phyloP scores from a whole-genome alignment of 2,888 invertebrate genomes.

The Sialis fuliginosa region DNA sequence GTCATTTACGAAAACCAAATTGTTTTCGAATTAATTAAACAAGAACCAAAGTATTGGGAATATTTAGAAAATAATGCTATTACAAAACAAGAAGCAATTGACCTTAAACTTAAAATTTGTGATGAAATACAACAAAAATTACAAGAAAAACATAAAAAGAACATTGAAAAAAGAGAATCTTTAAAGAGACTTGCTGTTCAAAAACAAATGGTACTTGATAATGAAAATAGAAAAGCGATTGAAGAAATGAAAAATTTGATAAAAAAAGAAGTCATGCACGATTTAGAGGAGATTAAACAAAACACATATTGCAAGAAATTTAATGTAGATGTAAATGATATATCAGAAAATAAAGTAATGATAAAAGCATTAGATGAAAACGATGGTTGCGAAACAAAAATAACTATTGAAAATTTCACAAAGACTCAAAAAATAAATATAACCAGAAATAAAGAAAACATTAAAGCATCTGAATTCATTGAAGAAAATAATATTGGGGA shows the following conservation, averaged over 20 bases:
- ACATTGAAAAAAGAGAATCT: conserved; percentile 29
- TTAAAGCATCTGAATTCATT: conserved; percentile 13
- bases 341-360: conserved; percentile 11
- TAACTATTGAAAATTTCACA: conserved; percentile 8
- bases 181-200: conserved; percentile 39
- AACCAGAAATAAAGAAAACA: conserved; percentile 16
- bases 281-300: conserved; percentile 41
- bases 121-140: conserved; percentile 35
- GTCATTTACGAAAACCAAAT: conserved; percentile 41
- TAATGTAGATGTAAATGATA: conserved; percentile 5
- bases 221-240: conserved; percentile 38
- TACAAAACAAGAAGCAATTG: conserved; percentile 34
- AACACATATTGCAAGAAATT: not conserved
- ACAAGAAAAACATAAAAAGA: conserved; percentile 34
- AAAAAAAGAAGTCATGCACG: conserved; percentile 41
- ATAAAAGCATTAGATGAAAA: conserved; percentile 22
- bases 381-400: conserved; percentile 21
- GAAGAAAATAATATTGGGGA: no score
- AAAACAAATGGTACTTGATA: conserved; percentile 40
- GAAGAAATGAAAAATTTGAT: conserved; percentile 41
- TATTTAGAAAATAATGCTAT: conserved; percentile 35
- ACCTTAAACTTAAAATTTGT: conserved; percentile 35
- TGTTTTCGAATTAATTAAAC: conserved; percentile 47
- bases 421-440: conserved; percentile 15
- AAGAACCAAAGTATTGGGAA: conserved; percentile 34